Evolutionary conservation across 2,888 invertebrate genomes (phyloP), one percentile per base, ranked within the genome.

Genomic region (Stegophylla sp.): DNA sequence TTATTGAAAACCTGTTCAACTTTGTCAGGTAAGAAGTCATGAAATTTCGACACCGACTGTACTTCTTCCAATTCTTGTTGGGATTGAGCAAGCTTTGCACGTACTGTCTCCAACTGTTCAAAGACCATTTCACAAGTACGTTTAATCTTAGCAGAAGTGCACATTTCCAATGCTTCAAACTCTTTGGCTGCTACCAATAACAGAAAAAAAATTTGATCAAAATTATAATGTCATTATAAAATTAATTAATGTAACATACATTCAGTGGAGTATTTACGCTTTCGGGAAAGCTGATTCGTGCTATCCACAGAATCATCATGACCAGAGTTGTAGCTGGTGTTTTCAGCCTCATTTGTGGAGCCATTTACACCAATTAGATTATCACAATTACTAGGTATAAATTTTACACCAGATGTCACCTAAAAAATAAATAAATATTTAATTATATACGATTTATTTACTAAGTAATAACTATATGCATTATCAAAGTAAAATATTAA

Each of bases 341-440:
- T 79, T 34, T 79, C 79, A 51, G 23, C 79, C 51, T 79, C 71
- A 79, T 79, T 69, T 63, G 79, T 61, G n/a, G 79, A 79, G 69
- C 79, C 79, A 79, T 79, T 79, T 41, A 79, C 71, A 79, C 71
- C 79, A 79, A 63, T 71, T 23, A 61, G 71, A 71, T 79, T 79
- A 79, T 79, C 79, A 79, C 79, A 79, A 79, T 71, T 79, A 48
- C n/a, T 79, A 51, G 79, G 71, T 71, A 79, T 41, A 71, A 17
- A 71, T 23, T 79, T 71, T 23, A 79, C 69, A 79, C 71, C 79
- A 71, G 79, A 71, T 79, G 79, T 79, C 79, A 79, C 79, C 79
- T 79, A 34, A n/a, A 56, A 53, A 43, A 5, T 34, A 5, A 34
- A 34, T 7, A 34, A 34, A 34, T 34, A 34, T 34, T 34, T 34